phyloP scores from a whole-genome alignment of 2,888 invertebrate genomes.

The Tanypteryx hageni region DNA sequence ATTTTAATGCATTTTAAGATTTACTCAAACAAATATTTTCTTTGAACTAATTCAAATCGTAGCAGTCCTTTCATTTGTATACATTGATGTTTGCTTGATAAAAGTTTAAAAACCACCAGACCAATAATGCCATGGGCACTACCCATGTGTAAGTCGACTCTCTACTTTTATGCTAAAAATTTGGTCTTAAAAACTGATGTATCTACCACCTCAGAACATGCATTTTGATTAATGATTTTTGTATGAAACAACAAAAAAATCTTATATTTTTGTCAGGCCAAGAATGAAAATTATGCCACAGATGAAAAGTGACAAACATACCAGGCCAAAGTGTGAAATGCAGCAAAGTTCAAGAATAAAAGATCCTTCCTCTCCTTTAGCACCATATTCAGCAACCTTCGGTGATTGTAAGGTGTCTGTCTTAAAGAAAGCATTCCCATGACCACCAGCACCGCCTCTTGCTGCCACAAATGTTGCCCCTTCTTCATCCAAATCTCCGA shows the following conservation, averaged over 20 bases:
- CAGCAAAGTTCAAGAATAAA: conserved; percentile 91
- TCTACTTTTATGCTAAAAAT: too few species aligned
- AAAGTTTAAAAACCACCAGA: too few species aligned
- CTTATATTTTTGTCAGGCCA: neutral
- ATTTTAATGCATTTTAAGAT: too few species aligned
- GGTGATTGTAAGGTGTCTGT: conserved; percentile 88
- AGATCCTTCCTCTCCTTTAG: conserved; percentile 84
- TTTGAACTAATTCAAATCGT: too few species aligned
- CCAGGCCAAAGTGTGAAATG: conserved; percentile 96
- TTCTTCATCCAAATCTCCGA: conserved; percentile 82
- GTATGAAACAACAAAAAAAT: conserved; percentile 48
- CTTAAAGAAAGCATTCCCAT: conserved; percentile 95
- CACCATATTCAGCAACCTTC: conserved; percentile 91
- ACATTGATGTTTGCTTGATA: too few species aligned
- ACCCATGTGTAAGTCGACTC: too few species aligned
- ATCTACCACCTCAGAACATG: too few species aligned
- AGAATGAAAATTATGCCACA: neutral
- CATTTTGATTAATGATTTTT: too few species aligned
- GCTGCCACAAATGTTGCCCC: conserved; percentile 94
- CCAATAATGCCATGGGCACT: too few species aligned
- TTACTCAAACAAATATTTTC: too few species aligned
- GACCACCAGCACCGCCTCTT: conserved; percentile 96
- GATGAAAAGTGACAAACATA: conserved; percentile 73
- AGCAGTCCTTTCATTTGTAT: too few species aligned
- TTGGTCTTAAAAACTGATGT: too few species aligned